Conservation (phyloP, 2,888 invertebrate species). For the Scaeva pyrastri region DNA sequence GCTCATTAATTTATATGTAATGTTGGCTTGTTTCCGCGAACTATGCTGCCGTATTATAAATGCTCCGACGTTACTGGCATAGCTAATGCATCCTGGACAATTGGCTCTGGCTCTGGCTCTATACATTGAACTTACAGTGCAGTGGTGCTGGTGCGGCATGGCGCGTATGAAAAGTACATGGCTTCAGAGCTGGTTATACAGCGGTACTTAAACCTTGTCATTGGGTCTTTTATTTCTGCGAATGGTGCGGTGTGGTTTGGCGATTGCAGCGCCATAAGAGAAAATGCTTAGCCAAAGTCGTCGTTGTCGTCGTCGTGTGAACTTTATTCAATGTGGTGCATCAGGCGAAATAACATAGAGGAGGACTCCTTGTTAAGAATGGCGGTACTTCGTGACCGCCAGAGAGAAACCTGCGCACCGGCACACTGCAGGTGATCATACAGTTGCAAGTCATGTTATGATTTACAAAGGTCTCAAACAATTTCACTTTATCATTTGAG, state of each 20-base stretch:
- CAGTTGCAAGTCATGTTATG: slow-evolving; percentile 71
- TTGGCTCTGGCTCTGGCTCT: too few species aligned
- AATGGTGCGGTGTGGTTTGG: slow-evolving; percentile 14
- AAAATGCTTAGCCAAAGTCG: slow-evolving; percentile 50
- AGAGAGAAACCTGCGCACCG: slow-evolving; percentile 61
- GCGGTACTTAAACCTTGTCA: slow-evolving; percentile 72
- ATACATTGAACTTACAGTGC: slow-evolving; percentile 67
- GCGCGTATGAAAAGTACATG: slow-evolving; percentile 27
- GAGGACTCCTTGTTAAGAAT: slow-evolving; percentile 48
- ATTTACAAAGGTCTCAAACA: slow-evolving; percentile 72
- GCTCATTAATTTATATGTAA: slow-evolving; percentile 75
- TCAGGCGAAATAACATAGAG: slow-evolving; percentile 17
- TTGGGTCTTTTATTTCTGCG: slow-evolving; percentile 51
- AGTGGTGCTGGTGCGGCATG: too few species aligned
- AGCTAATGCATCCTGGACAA: slow-evolving; percentile 64
- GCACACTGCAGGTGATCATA: slow-evolving; percentile 73
- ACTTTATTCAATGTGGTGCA: slow-evolving; percentile 56
- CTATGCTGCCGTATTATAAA: slow-evolving; percentile 71
- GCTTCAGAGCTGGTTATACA: slow-evolving; percentile 50
- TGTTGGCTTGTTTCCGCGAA: slow-evolving; percentile 73
- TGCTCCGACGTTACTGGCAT: slow-evolving; percentile 70
- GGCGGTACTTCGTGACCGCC: slow-evolving; percentile 65
- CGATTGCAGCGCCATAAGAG: slow-evolving; percentile 56
- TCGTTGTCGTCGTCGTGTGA: slow-evolving; percentile 63
- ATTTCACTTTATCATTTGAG: slow-evolving; percentile 69